Conservation (phyloP, 2,797 vertebrate genomes). For the Clarias pachynema region DNA sequence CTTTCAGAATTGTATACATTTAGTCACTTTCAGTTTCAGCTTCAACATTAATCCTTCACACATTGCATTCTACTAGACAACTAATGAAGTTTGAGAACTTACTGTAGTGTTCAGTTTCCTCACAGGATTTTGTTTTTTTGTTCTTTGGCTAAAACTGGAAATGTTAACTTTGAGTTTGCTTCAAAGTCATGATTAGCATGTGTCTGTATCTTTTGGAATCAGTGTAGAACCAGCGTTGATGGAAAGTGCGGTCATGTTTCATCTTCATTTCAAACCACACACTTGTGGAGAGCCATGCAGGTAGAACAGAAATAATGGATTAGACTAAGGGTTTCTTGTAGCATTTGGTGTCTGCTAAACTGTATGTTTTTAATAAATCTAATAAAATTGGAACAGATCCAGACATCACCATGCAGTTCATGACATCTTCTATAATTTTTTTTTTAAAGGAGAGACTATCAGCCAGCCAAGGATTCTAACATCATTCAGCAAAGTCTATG, state of each 20-base stretch:
- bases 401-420: slow-evolving; percentile 10
- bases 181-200: neutral
- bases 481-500: slow-evolving; percentile 7
- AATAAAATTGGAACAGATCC: slow-evolving; percentile 21
- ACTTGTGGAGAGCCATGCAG: neutral
- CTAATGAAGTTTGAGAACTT: neutral
- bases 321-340: neutral
- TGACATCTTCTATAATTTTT: slow-evolving; percentile 12
- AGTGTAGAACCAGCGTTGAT: neutral
- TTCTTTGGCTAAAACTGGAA: neutral
- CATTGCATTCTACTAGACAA: neutral
- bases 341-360: neutral
- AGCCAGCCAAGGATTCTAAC: neutral
- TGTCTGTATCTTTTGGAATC: neutral
- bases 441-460: neutral
- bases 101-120: neutral
- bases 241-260: neutral
- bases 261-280: neutral
- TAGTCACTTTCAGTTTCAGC: neutral
- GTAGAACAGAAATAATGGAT: slow-evolving; percentile 4
- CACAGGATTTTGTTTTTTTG: neutral
- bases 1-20: neutral
- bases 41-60: neutral
- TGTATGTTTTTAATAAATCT: neutral
- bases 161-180: neutral